Conservation (phyloP, 2,797 vertebrate genomes). For the Mastacembelus armatus region DNA sequence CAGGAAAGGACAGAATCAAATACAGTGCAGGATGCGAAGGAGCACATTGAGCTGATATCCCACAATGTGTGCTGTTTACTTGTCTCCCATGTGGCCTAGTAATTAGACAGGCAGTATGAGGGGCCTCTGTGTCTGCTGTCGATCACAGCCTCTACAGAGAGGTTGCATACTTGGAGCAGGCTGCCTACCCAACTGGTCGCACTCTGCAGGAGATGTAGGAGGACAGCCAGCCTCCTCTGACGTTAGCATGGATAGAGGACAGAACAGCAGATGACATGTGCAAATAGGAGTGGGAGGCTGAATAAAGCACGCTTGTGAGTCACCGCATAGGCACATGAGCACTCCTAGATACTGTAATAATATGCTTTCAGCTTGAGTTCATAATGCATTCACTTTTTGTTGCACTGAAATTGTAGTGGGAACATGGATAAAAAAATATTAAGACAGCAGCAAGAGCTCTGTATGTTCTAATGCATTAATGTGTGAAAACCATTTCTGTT, state of each 20-base stretch:
- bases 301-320: constrained; percentile 72
- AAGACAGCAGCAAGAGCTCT: constrained; percentile 29
- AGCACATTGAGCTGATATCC: constrained; percentile 36
- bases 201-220: constrained; percentile 60
- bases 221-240: constrained; percentile 71
- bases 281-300: constrained; percentile 80
- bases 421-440: constrained; percentile 32
- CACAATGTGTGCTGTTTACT: constrained; percentile 42
- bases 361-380: constrained; percentile 75
- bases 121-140: constrained; percentile 57
- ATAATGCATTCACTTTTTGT: constrained; percentile 58
- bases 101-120: constrained; percentile 57
- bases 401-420: constrained; percentile 42
- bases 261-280: constrained; percentile 79
- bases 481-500: neutral
- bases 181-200: constrained; percentile 50
- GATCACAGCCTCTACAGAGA: constrained; percentile 58
- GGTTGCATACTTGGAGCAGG: constrained; percentile 47
- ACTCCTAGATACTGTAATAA: constrained; percentile 73
- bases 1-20: constrained; percentile 61
- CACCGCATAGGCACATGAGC: constrained; percentile 72
- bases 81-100: constrained; percentile 46
- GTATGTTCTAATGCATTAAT: neutral
- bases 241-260: constrained; percentile 64
- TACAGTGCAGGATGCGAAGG: constrained; percentile 38